Evolutionary conservation across 2,888 invertebrate species (phyloP).

Genomic region (Scaptomyza tumidula): DNA sequence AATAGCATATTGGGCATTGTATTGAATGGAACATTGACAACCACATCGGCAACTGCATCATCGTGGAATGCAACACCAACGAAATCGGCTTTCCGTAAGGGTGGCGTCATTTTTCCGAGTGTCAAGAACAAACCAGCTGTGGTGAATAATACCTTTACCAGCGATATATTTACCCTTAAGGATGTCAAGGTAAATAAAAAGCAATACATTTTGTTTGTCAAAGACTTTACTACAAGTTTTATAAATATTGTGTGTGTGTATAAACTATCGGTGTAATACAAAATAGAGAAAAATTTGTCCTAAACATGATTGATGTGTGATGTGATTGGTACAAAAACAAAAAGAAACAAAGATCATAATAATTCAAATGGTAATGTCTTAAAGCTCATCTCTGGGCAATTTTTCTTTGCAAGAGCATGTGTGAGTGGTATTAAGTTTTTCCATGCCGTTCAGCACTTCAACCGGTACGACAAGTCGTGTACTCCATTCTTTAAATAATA

Average conservation of each 20-base stretch:
- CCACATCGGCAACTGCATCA: constrained; percentile 39
- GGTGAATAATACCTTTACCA: constrained; percentile 93
- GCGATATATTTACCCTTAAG: constrained; percentile 91
- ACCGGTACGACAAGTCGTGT: constrained; percentile 87
- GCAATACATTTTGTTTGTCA: neutral
- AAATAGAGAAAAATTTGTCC: constrained; percentile 3
- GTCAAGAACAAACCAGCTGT: constrained; percentile 95
- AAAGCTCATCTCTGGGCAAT: constrained; percentile 78
- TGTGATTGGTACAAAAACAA: neutral
- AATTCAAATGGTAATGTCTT: constrained; percentile 6
- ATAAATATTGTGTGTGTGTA: constrained; percentile 2
- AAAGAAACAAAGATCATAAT: neutral
- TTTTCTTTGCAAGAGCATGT: constrained; percentile 80
- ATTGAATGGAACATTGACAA: constrained; percentile 30
- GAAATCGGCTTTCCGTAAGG: constrained; percentile 87
- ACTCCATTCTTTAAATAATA: constrained; percentile 91
- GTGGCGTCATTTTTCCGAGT: constrained; percentile 95
- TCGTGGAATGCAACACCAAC: constrained; percentile 70
- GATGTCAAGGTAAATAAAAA: constrained; percentile 89
- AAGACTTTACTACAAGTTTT: constrained; percentile 2
- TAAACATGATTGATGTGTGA: constrained; percentile 3
- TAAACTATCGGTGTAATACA: constrained; percentile 3
- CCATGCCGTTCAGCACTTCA: constrained; percentile 87
- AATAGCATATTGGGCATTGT: constrained; percentile 40
- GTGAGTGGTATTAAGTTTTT: constrained; percentile 85